phyloP scores from a whole-genome alignment of 2,113 vertebrate genomes.

The Entelurus aequoreus region DNA sequence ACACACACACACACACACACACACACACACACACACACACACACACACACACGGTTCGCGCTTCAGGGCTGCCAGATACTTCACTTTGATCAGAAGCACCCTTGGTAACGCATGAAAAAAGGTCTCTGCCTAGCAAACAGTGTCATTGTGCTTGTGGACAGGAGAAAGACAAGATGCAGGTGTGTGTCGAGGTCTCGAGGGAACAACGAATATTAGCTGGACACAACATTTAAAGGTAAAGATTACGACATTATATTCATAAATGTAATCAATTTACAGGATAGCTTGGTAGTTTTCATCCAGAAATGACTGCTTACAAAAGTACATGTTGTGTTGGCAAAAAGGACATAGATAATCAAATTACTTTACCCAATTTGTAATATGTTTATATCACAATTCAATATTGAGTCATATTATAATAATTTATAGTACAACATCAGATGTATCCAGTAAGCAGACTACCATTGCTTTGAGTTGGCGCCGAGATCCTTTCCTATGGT shows the following conservation, averaged over 20 bases:
- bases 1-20: neutral
- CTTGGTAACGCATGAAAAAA: neutral
- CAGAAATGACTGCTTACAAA: neutral
- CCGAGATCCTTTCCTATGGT: slow-evolving; percentile 64
- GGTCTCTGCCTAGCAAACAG: slow-evolving; percentile 11
- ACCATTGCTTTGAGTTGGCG: slow-evolving; percentile 9
- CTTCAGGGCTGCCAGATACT: slow-evolving; percentile 23
- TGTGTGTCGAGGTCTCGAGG: neutral
- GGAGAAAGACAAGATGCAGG: neutral
- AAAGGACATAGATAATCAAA: no score
- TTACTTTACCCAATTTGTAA: no score
- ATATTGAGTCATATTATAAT: no score
- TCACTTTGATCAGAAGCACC: neutral
- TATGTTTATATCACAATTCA: neutral
- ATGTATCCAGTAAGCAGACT: neutral
- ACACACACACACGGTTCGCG: neutral
- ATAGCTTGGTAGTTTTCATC: neutral
- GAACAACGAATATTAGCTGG: neutral
- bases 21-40: neutral
- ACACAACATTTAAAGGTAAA: slow-evolving; percentile 15
- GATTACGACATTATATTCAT: neutral
- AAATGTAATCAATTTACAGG: neutral
- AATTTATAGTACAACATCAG: neutral
- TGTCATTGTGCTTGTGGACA: slow-evolving; percentile 11
- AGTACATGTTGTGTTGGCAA: neutral